Evolutionary conservation across 1,140 invertebrate species (phyloP).

Genomic region (Drosophila baimaii): DNA sequence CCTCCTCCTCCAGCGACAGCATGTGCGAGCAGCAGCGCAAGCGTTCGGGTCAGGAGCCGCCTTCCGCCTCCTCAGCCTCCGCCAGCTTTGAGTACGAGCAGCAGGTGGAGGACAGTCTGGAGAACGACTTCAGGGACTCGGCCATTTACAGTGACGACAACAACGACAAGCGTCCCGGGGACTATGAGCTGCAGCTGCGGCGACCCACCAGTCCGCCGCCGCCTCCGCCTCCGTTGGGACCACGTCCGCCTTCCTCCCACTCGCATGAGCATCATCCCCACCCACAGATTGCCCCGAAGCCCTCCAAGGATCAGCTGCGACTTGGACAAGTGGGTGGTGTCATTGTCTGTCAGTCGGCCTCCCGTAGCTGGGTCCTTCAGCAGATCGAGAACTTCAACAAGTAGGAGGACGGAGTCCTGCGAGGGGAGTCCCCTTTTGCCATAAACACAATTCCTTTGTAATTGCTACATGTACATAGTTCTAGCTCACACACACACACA

Average conservation of each 20-base stretch:
- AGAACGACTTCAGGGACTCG: constrained; percentile 90
- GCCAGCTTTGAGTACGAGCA: constrained; percentile 77
- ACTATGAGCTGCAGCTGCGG: constrained; percentile 61
- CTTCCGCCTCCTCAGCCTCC: constrained; percentile 6
- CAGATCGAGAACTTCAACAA: constrained; percentile 84
- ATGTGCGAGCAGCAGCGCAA: constrained; percentile 81
- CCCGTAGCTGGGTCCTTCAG: constrained; percentile 80
- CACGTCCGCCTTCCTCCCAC: constrained; percentile 14
- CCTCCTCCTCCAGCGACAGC: constrained; percentile 86
- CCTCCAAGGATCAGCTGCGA: constrained; percentile 42
- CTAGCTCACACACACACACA: constrained; percentile 7
- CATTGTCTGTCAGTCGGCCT: constrained; percentile 68
- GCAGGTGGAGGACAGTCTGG: constrained; percentile 78
- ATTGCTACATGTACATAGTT: constrained; percentile 36
- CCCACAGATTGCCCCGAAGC: constrained; percentile 71
- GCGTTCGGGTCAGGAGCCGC: constrained; percentile 28
- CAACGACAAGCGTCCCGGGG: constrained; percentile 84
- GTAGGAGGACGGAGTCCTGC: constrained; percentile 29
- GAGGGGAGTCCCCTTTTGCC: constrained; percentile 42
- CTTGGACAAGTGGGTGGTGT: constrained; percentile 37
- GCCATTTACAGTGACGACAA: constrained; percentile 92
- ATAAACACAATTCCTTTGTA: constrained; percentile 59
- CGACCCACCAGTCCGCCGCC: constrained; percentile 63
- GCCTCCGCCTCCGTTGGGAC: constrained; percentile 59
- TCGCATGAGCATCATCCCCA: constrained; percentile 7